A percentile compares a stretch with the other conserved stretches of the same genome.
Conservation (phyloP, 92 coral and sea anemone species). For the Zoanthus sociatus region DNA sequence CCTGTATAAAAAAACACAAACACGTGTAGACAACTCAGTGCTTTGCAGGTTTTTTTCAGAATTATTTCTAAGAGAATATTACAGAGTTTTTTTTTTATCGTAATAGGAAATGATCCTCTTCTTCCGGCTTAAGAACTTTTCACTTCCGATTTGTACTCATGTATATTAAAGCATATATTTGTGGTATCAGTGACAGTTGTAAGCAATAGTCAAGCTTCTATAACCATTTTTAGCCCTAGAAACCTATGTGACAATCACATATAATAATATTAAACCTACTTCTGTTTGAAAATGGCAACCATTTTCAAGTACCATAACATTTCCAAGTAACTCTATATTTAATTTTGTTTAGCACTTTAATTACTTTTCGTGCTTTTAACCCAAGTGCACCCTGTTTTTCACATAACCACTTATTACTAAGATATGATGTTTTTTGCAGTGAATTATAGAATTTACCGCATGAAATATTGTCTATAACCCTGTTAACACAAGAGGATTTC, state of each 20-base stretch:
- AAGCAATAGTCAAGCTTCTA: background rate
- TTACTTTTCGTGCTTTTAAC: no score
- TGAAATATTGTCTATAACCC: no score
- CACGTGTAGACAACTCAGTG: conserved; percentile 19
- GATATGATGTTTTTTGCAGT: no score
- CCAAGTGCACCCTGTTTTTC: background rate
- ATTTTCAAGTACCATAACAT: conserved; percentile 22
- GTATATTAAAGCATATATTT: background rate
- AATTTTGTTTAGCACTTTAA: background rate
- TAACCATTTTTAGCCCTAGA: conserved; percentile 1
- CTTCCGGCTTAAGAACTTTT: conserved; percentile 17
- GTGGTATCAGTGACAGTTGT: background rate
- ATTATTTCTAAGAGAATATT: background rate
- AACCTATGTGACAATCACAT: background rate
- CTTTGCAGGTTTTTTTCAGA: background rate
- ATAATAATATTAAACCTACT: background rate
- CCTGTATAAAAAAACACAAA: background rate
- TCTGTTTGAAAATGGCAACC: conserved; percentile 26
- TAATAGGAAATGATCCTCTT: background rate
- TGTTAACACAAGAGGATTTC: no score
- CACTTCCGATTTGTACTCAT: background rate
- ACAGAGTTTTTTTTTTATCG: background rate
- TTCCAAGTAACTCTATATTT: conserved; percentile 16
- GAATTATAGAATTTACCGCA: no score
- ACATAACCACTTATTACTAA: no score